Evolutionary conservation across 1,140 invertebrate species (phyloP), one percentile per base, ranked within the genome.

Genomic region (Drosophila fuyamai): DNA sequence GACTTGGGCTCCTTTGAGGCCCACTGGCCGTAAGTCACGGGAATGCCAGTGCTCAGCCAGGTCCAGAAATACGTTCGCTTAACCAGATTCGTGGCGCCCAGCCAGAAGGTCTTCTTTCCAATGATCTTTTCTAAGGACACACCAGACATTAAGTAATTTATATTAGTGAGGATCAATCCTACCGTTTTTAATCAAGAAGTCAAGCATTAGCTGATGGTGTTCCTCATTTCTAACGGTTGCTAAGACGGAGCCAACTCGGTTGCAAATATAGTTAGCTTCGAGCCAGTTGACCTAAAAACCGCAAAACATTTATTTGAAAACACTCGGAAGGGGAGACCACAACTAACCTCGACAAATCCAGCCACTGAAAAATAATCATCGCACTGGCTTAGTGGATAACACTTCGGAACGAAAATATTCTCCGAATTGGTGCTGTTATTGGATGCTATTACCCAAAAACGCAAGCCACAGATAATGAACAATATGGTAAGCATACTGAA

Each of bases 11-110:
- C 81, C 0, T 44, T 13, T 0, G 27, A 16, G 7, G 9, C 60
- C 85, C 85, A 90, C 5, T 68, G 58, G 8, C 59, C 59, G n/a
- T 55, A 81, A n/a, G 81, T 74, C 38, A 85, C 41, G 1, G 78
- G 85, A 8, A 58, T 40, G 2, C 85, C 85, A 23, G 32, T 54
- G 35, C 70, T 63, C 5, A 74, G 14, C 85, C 85, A 90, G 5
- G 61, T 68, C 85, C 85, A 89, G 10, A 48, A 10, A 8, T 62
- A 44, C 7, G 10, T 47, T 0, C 40, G 3, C 14, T 70, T 9
- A 2, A 29, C 65, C 12, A 66, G 29, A 29, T 90, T 81, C 5
- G 78, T 90, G 44, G 68, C 85, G 0, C 70, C 80, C 18, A 90
- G 14, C 85, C 85, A 89, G 23, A 90, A 90, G 1, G 50, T 46